Percentiles rank a stretch among this genome's conserved stretches.
phyloP scores from a whole-genome alignment of 2,797 vertebrate species.

The Tarsius wallacei region DNA sequence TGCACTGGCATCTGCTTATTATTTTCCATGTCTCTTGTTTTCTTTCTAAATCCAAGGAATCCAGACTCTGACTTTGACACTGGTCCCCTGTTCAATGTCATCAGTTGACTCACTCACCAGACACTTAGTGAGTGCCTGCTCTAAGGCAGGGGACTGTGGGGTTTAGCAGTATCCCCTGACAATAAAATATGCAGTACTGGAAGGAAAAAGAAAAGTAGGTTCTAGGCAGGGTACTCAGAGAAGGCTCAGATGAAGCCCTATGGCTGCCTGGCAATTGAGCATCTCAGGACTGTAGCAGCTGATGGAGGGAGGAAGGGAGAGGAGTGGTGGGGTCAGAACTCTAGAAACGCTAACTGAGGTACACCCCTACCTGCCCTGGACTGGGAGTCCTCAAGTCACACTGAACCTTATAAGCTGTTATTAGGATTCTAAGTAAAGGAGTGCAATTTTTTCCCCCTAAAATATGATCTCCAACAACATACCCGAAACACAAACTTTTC shows the following conservation, averaged over 20 bases:
- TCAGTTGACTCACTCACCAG: neutral
- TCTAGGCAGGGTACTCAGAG: neutral
- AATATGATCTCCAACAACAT: neutral
- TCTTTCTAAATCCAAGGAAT: slow-evolving; percentile 18
- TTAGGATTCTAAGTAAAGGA: neutral
- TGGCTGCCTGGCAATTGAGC: neutral
- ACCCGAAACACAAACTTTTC: neutral
- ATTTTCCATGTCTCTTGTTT: neutral
- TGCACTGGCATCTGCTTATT: neutral
- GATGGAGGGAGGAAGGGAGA: neutral
- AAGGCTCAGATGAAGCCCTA: neutral
- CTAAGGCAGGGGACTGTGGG: neutral
- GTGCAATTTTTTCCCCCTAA: neutral
- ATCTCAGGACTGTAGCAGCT: neutral
- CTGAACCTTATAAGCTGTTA: neutral
- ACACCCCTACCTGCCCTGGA: neutral
- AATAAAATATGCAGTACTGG: neutral
- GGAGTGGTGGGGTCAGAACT: neutral
- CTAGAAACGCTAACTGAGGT: neutral
- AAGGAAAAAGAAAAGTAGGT: neutral
- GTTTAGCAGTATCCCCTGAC: neutral
- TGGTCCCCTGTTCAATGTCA: neutral
- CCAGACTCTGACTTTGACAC: neutral
- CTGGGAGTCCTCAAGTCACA: neutral
- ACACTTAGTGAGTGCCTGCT: neutral